Conservation (phyloP, 2,113 vertebrate species). For the Piprites chloris region DNA sequence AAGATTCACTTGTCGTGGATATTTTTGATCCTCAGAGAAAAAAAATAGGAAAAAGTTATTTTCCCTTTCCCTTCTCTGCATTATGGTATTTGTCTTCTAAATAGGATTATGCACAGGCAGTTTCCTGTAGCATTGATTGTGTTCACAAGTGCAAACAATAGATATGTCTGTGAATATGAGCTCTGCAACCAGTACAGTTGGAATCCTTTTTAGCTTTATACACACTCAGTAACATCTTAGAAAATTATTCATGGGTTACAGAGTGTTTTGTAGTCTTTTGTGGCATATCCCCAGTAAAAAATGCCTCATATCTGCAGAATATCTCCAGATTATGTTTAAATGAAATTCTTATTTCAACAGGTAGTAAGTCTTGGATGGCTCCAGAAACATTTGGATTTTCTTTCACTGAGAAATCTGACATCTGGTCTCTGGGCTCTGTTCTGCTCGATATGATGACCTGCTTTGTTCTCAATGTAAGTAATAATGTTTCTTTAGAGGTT, state of each 20-base stretch:
- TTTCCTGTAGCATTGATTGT: not conserved
- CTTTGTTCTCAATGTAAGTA: constrained; percentile 60
- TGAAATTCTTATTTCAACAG: constrained; percentile 29
- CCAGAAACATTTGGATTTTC: constrained; percentile 70
- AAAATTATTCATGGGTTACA: not conserved
- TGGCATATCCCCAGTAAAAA: not conserved
- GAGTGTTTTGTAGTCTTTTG: not conserved
- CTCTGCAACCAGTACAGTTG: not conserved
- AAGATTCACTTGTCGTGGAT: not conserved
- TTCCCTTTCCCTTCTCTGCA: not conserved
- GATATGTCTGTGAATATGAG: not conserved
- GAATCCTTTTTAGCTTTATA: not conserved
- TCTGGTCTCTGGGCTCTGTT: constrained; percentile 81
- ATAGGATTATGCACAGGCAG: not conserved
- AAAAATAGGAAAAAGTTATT: not conserved
- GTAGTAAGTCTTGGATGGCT: constrained; percentile 77
- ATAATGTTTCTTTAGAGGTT: not conserved
- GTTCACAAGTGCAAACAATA: not conserved
- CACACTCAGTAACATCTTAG: not conserved
- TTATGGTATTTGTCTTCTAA: not conserved
- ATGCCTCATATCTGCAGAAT: not conserved
- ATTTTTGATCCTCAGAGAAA: not conserved
- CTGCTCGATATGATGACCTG: constrained; percentile 75
- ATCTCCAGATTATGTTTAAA: not conserved
- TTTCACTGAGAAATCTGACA: constrained; percentile 73